Evolutionary conservation across 2,113 vertebrate species (phyloP).

Genomic region (Aythya baeri): DNA sequence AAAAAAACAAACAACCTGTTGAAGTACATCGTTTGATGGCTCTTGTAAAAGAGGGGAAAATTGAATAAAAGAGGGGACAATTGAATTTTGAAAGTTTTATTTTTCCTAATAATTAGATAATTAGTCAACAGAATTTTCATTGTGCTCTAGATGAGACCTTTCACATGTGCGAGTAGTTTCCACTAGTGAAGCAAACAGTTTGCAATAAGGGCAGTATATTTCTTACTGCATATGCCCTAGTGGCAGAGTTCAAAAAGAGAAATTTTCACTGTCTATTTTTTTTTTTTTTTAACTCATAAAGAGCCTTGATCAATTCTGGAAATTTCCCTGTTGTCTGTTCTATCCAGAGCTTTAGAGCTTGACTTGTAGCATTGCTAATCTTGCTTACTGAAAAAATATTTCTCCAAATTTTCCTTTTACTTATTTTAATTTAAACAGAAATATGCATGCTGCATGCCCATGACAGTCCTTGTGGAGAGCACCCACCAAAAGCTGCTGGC

Average conservation of each 20-base stretch:
- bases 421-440: neutral
- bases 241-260: neutral
- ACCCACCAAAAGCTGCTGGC: neutral
- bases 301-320: neutral
- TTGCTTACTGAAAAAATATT: neutral
- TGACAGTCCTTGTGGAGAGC: neutral
- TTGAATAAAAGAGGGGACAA: neutral
- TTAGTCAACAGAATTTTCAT: neutral
- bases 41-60: neutral
- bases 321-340: neutral
- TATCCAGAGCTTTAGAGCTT: neutral
- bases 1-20: neutral
- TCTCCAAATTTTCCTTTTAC: neutral
- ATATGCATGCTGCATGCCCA: neutral
- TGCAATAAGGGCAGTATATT: neutral
- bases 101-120: slow-evolving; percentile 16
- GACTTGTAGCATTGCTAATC: neutral
- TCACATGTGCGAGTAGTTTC: neutral
- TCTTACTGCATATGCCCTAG: neutral
- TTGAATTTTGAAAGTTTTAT: neutral
- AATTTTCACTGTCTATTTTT: neutral
- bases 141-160: neutral
- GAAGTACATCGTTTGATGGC: neutral
- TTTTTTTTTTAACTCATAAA: neutral
- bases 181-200: neutral